Evolutionary conservation across 2,888 invertebrate genomes (phyloP).

Genomic region (Netelia virgata): DNA sequence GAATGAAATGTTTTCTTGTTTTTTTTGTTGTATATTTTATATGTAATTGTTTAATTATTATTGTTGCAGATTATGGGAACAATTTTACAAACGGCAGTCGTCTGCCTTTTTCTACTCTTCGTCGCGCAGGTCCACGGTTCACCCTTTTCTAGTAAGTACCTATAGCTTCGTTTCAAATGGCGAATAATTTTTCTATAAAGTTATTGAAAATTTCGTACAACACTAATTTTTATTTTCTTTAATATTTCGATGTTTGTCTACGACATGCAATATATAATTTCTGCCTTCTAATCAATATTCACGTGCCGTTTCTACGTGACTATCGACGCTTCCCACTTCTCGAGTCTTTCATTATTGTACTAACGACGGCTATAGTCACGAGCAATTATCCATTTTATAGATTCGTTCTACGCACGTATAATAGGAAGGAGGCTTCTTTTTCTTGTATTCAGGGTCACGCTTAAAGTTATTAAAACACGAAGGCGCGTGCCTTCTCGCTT

Average conservation of each 20-base stretch:
- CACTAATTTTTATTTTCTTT: too few species aligned
- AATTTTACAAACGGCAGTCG: constrained; percentile 55
- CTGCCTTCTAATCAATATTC: neutral
- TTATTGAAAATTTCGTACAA: neutral
- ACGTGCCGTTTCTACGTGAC: neutral
- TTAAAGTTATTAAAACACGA: constrained; percentile 35
- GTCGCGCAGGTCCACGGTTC: constrained; percentile 60
- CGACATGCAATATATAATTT: neutral
- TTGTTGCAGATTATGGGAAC: constrained; percentile 68
- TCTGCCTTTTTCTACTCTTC: constrained; percentile 62
- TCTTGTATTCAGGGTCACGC: constrained; percentile 54
- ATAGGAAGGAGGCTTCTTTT: neutral
- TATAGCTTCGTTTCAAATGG: neutral
- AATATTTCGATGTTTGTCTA: neutral
- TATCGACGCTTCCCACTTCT: constrained; percentile 24
- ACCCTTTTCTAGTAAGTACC: constrained; percentile 68
- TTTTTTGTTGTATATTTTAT: neutral
- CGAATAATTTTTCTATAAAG: neutral
- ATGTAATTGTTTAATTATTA: constrained; percentile 14
- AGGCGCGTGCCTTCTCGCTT: constrained; percentile 28
- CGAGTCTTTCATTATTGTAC: constrained; percentile 5
- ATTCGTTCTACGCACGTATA: constrained; percentile 11
- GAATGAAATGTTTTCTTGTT: neutral
- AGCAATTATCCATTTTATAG: constrained; percentile 21
- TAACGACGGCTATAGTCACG: constrained; percentile 15